Evolutionary conservation across 2,888 invertebrate species (phyloP), one percentile per base, ranked within the genome.

Genomic region (Phytoseiulus persimilis): DNA sequence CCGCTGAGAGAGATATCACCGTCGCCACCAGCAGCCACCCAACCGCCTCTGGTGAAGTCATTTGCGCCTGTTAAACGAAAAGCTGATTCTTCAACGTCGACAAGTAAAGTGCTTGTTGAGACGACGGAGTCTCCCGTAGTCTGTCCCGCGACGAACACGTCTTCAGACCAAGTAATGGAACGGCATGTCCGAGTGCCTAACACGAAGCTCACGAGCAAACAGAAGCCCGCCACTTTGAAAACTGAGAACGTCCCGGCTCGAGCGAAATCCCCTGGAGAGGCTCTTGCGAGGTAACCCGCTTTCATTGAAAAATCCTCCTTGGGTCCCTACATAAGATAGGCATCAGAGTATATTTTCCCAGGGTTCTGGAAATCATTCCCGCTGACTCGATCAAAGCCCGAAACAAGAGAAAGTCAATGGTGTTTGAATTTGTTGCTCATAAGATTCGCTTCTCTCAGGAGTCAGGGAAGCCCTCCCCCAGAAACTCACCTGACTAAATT

Each of bases 91-190:
- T 87, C 32, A 87, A 87, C 87, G 45, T 33, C 87, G 87, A 87
- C 32, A 87, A 32, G 87, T 23, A 32, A 87, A 87, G 87, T 87
- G 87, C 87, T 87, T 87, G 87, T 87, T 87, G 87, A 87, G 87
- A 87, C 87, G 23, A 28, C 33, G 39, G 87, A 33, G 87, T 87
- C 87, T 87, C 87, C 87, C 87, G 87, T 87, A 87, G 32, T 87
- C 87, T 45, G 87, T 65, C 65, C 28, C 65, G 65, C 65, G 65
- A 18, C 14, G 65, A 65, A 65, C 65, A 65, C 5, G 65, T 14
- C 65, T 2, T 65, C 65, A 65, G 65, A 65, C 65, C 5, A 28
- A 14, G 65, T 65, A 65, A 65, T 65, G 65, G 65, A 65, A 65
- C 65, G 65, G 65, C 65, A 65, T 65, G 65, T 65, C 28, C 65